Conservation (phyloP, 2,113 vertebrate genomes). For the Apodemus sylvaticus region DNA sequence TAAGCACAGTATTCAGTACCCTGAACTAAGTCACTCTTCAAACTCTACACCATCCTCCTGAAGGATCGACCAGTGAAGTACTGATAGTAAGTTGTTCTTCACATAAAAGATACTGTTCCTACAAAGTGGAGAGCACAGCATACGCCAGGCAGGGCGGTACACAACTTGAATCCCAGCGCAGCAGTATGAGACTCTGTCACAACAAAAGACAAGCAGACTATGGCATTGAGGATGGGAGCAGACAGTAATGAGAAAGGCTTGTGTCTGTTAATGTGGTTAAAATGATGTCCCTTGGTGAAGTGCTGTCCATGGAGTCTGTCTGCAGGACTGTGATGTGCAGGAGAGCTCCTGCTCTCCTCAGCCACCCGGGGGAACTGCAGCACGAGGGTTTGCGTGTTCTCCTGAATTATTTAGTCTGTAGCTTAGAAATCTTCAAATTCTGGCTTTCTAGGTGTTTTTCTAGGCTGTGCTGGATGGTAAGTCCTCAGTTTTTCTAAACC, state of each 20-base stretch:
- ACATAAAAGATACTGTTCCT: not conserved
- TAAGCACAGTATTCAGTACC: slow-evolving; percentile 79
- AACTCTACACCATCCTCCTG: not conserved
- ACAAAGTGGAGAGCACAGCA: too few species aligned
- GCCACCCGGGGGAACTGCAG: not conserved
- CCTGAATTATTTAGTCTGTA: not conserved
- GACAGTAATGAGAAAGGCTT: not conserved
- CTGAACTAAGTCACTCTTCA: not conserved
- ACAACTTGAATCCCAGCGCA: too few species aligned
- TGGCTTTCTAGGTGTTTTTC: not conserved
- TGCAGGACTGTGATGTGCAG: not conserved
- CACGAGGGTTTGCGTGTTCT: not conserved
- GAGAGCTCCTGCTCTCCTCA: not conserved
- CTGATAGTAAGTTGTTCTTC: not conserved
- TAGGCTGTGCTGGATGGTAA: not conserved
- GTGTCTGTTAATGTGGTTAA: not conserved
- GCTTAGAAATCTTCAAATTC: not conserved
- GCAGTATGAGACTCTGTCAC: too few species aligned
- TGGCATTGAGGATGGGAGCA: not conserved
- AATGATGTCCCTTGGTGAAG: not conserved
- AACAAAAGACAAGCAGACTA: too few species aligned
- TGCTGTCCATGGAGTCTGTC: not conserved
- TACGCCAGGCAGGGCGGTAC: not conserved
- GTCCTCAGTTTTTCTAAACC: not conserved
- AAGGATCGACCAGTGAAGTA: not conserved